Conservation (phyloP, 2,797 vertebrate genomes). For the Tinamus major region DNA sequence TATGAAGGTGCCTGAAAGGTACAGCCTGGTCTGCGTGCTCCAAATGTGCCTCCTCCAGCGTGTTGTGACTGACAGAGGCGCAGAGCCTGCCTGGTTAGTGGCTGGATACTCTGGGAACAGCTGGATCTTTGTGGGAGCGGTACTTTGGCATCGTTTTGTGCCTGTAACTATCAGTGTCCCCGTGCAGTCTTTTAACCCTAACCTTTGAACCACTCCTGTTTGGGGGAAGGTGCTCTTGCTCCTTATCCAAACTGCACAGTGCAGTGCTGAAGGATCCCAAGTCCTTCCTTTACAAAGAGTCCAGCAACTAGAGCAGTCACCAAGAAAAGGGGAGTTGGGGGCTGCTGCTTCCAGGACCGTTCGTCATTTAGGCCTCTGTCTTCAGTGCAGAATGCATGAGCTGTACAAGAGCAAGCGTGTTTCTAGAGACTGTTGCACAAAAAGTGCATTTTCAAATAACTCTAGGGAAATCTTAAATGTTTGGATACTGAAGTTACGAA, state of each 20-base stretch:
- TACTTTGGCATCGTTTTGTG: neutral
- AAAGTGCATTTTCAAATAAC: neutral
- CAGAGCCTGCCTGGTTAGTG: neutral
- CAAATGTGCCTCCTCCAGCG: neutral
- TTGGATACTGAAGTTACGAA: neutral
- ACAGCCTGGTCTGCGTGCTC: neutral
- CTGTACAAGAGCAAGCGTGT: neutral
- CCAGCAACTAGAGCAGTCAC: neutral
- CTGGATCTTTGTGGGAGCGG: neutral
- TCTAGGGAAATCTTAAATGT: neutral
- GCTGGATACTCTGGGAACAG: neutral
- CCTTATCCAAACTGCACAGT: neutral
- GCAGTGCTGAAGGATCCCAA: neutral
- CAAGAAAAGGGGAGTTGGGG: neutral
- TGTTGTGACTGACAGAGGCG: neutral
- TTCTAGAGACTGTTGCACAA: neutral
- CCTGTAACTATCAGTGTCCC: neutral
- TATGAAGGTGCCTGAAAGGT: neutral
- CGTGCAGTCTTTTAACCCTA: neutral
- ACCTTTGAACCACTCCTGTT: neutral
- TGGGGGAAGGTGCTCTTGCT: neutral
- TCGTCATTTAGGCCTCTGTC: neutral
- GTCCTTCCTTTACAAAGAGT: neutral
- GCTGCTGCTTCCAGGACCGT: neutral
- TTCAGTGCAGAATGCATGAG: neutral